A percentile compares a stretch with the other conserved stretches of the same genome.
Evolutionary conservation across 2,888 invertebrate genomes (phyloP).

Genomic region (Tolmerus cingulatus): DNA sequence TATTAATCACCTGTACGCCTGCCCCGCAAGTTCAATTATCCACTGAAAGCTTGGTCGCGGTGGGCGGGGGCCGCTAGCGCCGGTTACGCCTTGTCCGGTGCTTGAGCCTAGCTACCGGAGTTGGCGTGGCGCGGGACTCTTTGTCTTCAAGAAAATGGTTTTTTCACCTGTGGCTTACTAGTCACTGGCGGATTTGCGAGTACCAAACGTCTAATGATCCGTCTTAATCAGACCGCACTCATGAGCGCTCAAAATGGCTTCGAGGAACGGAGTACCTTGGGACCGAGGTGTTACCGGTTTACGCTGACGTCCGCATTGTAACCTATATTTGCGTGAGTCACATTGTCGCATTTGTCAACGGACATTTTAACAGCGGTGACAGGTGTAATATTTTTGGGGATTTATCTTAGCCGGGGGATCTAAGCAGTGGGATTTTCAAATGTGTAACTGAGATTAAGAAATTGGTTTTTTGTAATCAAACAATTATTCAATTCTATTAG

Average conservation of each 20-base stretch:
- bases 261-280: slow-evolving; percentile 1
- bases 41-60: background rate
- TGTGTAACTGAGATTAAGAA: background rate
- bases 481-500: background rate
- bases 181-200: background rate
- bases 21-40: slow-evolving; percentile 28
- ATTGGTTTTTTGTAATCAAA: background rate
- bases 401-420: background rate
- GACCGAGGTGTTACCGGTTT: slow-evolving; percentile 8
- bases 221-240: slow-evolving; percentile 8
- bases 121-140: background rate
- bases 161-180: background rate
- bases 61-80: background rate
- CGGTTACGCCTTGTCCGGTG: background rate
- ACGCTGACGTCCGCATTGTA: slow-evolving; percentile 10
- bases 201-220: background rate
- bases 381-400: background rate
- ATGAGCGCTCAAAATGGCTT: background rate
- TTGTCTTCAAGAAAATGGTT: background rate
- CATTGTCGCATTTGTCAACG: background rate
- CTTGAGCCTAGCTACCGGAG: background rate
- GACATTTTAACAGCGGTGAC: background rate
- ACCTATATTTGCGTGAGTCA: slow-evolving; percentile 8
- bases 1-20: slow-evolving; percentile 29
- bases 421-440: background rate